These are phyloP conservation scores for Mastigias papua DNA, from an alignment of 30 jellyfish, hydroid and myxozoan genomes.

Conservation along the genomic window DNA sequence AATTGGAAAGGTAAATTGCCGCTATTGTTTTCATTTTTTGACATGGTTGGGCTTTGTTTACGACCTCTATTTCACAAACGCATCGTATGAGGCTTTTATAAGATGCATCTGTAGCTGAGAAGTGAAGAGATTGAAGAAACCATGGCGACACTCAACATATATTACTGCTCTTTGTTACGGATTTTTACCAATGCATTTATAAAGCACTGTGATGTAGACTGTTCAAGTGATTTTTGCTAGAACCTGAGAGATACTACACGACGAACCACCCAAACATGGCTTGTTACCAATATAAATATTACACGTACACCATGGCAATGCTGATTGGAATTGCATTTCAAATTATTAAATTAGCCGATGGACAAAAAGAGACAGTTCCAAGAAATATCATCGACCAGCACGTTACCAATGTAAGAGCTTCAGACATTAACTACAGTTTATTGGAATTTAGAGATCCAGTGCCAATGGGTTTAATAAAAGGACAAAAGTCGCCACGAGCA, in stretches of 20 bases:
- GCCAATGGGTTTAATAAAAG: constrained; percentile 30
- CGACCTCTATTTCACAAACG: constrained; percentile 28
- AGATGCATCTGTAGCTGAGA: constrained; percentile 17
- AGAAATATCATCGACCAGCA: background rate
- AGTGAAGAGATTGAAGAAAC: constrained; percentile 34
- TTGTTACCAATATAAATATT: background rate
- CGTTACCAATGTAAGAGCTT: background rate
- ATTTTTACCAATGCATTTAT: constrained; percentile 9
- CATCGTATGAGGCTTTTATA: constrained; percentile 14
- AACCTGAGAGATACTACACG: background rate
- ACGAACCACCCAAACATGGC: background rate
- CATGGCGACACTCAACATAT: constrained; percentile 63
- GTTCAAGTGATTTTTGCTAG: background rate
- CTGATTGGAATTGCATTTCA: background rate
- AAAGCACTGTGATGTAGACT: constrained; percentile 1
- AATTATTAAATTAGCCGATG: background rate
- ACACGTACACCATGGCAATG: background rate
- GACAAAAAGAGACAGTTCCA: background rate
- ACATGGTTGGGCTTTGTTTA: constrained; percentile 11
- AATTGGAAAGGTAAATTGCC: background rate
- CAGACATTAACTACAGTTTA: background rate
- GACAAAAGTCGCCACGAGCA: constrained; percentile 27
- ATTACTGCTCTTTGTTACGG: constrained; percentile 17
- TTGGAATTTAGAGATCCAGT: constrained; percentile 47
- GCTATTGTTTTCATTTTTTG: constrained; percentile 12